Conservation (phyloP, 2,113 vertebrate genomes). For the Campylomormyrus tamandua region DNA sequence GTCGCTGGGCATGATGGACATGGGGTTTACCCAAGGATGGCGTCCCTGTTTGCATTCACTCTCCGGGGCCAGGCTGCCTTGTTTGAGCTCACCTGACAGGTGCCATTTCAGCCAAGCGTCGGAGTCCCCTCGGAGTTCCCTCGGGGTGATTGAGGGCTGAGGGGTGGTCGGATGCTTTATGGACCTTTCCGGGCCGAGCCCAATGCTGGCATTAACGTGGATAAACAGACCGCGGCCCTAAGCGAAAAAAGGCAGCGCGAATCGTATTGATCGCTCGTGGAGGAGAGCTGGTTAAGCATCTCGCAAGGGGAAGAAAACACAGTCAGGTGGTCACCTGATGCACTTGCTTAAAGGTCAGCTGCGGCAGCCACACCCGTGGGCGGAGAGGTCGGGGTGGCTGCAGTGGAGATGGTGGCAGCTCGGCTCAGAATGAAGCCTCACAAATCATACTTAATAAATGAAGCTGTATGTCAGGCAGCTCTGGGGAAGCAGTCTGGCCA, state of each 20-base stretch:
- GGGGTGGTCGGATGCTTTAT: neutral
- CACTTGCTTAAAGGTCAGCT: neutral
- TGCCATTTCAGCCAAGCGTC: neutral
- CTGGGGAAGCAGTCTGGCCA: neutral
- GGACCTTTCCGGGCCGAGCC: neutral
- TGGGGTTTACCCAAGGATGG: neutral
- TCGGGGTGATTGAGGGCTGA: neutral
- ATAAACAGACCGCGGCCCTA: neutral
- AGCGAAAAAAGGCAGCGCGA: slow-evolving; percentile 28
- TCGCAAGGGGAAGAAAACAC: slow-evolving; percentile 27
- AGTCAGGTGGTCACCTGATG: slow-evolving; percentile 14
- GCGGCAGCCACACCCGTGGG: neutral
- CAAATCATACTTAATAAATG: neutral
- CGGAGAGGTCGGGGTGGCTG: neutral
- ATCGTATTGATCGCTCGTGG: slow-evolving; percentile 42
- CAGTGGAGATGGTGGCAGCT: neutral
- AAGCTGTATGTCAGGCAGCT: neutral
- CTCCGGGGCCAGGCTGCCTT: neutral
- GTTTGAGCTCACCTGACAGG: neutral
- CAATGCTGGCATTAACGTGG: neutral
- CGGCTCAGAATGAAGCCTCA: neutral
- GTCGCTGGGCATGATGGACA: neutral
- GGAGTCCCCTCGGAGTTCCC: neutral
- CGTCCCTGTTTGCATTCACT: neutral
- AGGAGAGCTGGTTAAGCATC: slow-evolving; percentile 25